Conservation (phyloP, 2,113 vertebrate species). For the Gulo gulo region DNA sequence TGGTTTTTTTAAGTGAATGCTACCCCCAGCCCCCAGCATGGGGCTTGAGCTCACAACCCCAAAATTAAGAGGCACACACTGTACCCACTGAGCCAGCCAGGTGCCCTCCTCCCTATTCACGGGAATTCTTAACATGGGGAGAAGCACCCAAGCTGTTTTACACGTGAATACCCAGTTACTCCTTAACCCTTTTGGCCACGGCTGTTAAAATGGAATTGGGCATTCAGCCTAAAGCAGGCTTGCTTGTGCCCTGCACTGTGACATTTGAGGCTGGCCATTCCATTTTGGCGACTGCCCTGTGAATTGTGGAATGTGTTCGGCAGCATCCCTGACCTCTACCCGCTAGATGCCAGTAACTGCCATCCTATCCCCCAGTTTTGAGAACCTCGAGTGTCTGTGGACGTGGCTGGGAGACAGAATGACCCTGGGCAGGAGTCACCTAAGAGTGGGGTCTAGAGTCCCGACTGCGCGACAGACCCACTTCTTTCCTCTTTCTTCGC, state of each 20-base stretch:
- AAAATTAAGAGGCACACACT: not conserved
- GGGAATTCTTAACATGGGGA: no score
- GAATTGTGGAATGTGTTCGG: not conserved
- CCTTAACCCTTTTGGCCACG: not conserved
- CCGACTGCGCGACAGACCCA: not conserved
- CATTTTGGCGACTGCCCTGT: not conserved
- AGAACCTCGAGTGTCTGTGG: not conserved
- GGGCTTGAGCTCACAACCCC: not conserved
- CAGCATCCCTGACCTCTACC: not conserved
- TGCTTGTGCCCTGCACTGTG: not conserved
- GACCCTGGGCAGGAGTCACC: not conserved
- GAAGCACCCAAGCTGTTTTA: not conserved
- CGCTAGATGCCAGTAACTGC: not conserved
- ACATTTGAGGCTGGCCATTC: not conserved
- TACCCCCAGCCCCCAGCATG: not conserved
- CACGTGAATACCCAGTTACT: not conserved
- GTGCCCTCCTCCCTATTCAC: not conserved
- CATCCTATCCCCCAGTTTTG: not conserved
- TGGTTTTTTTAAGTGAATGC: not conserved
- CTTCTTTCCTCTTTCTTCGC: not conserved
- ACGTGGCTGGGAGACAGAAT: not conserved
- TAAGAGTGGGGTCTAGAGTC: not conserved
- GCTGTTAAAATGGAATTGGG: not conserved
- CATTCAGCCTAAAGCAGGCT: not conserved
- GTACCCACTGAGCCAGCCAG: not conserved